These are phyloP conservation scores for Ectropis crepuscularia DNA, from an alignment of 2,888 invertebrate species.

Conservation along the genomic window DNA sequence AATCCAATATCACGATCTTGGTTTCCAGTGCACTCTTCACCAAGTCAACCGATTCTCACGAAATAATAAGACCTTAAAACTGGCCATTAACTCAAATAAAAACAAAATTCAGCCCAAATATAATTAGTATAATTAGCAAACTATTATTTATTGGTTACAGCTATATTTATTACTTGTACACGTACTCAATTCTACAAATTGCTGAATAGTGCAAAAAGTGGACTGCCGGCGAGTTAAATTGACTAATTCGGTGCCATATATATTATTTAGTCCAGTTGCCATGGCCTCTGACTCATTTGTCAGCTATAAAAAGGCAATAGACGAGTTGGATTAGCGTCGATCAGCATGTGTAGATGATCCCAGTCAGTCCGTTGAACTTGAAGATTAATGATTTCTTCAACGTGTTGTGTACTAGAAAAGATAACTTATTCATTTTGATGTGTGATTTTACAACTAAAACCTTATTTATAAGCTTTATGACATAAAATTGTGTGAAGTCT, in stretches of 20 bases:
- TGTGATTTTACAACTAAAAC: no score
- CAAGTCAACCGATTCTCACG: no score
- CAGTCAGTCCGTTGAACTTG: conserved; percentile 52
- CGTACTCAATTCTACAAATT: conserved; percentile 9
- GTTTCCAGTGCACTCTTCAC: no score
- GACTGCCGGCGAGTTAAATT: conserved; percentile 23
- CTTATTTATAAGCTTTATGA: no score
- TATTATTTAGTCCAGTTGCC: conserved; percentile 18
- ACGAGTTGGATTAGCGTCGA: conserved; percentile 50
- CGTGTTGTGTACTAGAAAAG: conserved; percentile 22
- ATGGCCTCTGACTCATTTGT: conserved; percentile 34
- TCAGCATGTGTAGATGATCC: conserved; percentile 54
- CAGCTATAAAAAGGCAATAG: conserved; percentile 45
- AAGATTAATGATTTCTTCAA: conserved; percentile 37
- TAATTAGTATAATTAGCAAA: no score
- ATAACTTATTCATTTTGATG: no score
- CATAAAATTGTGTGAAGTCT: no score
- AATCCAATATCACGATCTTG: no score
- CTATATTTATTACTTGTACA: conserved; percentile 2
- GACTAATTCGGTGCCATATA: conserved; percentile 25
- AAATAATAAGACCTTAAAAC: no score
- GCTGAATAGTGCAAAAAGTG: conserved; percentile 12
- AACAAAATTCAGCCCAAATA: no score
- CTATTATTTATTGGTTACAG: not conserved
- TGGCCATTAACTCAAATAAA: no score